These are phyloP conservation scores for Cylindroiulus punctatus DNA, from an alignment of 2,888 invertebrate species.

Conservation along the genomic window DNA sequence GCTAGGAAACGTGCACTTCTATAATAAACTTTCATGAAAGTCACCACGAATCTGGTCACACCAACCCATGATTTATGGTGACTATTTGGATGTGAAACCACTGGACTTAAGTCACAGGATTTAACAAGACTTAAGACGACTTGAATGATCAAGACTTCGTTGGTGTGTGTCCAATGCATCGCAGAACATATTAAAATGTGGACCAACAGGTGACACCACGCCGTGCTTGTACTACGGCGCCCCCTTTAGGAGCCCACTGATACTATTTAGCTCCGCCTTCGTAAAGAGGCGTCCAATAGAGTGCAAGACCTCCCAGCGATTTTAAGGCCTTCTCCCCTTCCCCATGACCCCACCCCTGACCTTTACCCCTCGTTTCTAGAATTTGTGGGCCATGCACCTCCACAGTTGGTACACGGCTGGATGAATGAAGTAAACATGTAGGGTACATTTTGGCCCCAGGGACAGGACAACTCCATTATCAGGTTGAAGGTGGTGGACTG, in stretches of 20 bases:
- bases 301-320: not conserved
- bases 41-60: too few species aligned
- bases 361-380: conserved; percentile 36
- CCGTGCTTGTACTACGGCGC: not conserved
- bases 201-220: not conserved
- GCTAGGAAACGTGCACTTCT: too few species aligned
- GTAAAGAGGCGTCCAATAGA: not conserved
- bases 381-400: conserved; percentile 5
- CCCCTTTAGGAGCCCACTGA: not conserved
- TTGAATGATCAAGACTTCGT: too few species aligned
- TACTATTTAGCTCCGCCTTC: not conserved
- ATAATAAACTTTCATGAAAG: too few species aligned
- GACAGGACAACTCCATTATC: not conserved
- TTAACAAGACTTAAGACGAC: too few species aligned
- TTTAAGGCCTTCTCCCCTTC: not conserved
- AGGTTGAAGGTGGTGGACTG: not conserved
- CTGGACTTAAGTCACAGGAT: too few species aligned
- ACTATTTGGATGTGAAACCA: too few species aligned
- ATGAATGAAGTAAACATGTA: conserved; percentile 34
- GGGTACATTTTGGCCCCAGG: conserved; percentile 15
- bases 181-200: too few species aligned
- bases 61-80: too few species aligned
- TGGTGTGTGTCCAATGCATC: too few species aligned
- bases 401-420: not conserved
- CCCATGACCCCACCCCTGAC: not conserved